Base-by-base conservation (phyloP, 2,888 invertebrate species). In the Lutraria lutraria region DNA sequence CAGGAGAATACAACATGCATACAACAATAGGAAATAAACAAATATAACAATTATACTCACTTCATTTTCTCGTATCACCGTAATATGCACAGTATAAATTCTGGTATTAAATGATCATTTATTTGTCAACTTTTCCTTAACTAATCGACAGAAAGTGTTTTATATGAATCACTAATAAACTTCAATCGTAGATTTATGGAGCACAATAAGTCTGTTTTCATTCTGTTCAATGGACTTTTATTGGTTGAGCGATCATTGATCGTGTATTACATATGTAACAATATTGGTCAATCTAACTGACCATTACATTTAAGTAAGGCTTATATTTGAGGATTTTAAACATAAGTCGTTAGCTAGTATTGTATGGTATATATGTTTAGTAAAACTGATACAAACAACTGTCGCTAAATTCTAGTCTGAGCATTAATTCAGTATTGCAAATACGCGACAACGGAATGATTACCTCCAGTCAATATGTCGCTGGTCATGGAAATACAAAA, bases 211-310 rank as follows among this genome's bases (percentile, higher is more conserved):
- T 34, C 76, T 76, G n/a, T 81, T 53, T 54, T 81, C 56, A 60
- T 53, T 54, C 1, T 34, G 80, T 54, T 85, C 72, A 85, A 56
- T 82, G 31, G 53, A 10, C 56, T 15, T 53, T 60, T 60, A 52
- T 85, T 76, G 76, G 76, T 31, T 54, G 43, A 60, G 16, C 56
- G 56, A 54, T 85, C 79, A 56, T 12, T 15, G n/a, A 56, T 80
- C 76, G 60, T 54, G 72, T 80, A 85, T 85, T 85, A 80, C 21
- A 12, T 56, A 60, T 85, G 85, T 79, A 85, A 85, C 84, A 54
- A 84, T 76, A 76, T 84, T 54, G 84, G 72, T 76, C 56, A 84
- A 53, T 12, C 21, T 34, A 76, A 76, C 76, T 25, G 25, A 31
- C 16, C 76, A 31, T 0, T 76, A 0, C 15, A 34, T 76, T 34